Base-by-base conservation (phyloP, 2,797 vertebrate genomes). In the Gymnoscopelus microlampas region DNA sequence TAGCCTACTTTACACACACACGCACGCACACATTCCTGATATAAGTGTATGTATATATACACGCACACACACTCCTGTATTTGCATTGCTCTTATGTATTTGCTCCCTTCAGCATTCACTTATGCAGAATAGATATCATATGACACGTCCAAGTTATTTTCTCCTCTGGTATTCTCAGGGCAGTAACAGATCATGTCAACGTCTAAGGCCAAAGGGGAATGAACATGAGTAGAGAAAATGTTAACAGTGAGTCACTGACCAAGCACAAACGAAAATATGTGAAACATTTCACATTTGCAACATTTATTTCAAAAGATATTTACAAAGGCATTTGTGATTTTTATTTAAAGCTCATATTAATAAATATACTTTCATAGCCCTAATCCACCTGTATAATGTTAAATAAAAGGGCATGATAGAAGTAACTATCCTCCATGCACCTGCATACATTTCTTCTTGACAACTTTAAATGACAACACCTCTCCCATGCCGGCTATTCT, bases 281-380 rank as follows among this genome's bases (percentile, higher is more conserved):
- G 14, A 13, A 54, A 39, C 29, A 26, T 11, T 3, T 87, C 60
- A 84, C 62, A 84, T 61, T 83, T 72, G 50, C 64, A 83, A 75
- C 79, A 79, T 92, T 93, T 91, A 91, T 91, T 92, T 87, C 15
- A 90, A 86, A 83, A 73, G 7, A 44, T 76, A 80, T 90, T 86
- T 88, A 85, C 77, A 92, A 92, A 92, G 88, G 88, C 87, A 91
- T 77, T 86, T 75, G 85, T 91, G 87, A 88, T 86, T 90, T 56
- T 87, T 89, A 49, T 53, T 10, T 91, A 92, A 93, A 92, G 90
- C 89, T 91, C 79, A 82, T 80, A 68, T 48, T 76, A 71, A 82
- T 60, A 74, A 82, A 89, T 59, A 81, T 58, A 77, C 24, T 65
- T 71, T 87, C 81, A 81, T 80, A 91, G 86, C 87, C 89, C 88